Percentiles rank a stretch among this genome's conserved stretches.
These are phyloP conservation scores for Tetragonula clypearis DNA, from an alignment of 1,140 invertebrate species.

Conservation along the genomic window DNA sequence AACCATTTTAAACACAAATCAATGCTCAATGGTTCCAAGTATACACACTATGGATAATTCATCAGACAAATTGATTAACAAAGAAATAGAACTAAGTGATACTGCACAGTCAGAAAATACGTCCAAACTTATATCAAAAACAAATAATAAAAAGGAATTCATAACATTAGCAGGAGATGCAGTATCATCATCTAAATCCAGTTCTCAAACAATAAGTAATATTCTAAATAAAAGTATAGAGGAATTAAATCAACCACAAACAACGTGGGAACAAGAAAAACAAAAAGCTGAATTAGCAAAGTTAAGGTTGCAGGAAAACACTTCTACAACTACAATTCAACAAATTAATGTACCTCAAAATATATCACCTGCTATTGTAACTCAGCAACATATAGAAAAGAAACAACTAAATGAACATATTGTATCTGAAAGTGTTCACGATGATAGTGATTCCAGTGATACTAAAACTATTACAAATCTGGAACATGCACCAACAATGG, in stretches of 20 bases:
- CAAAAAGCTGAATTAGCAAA: conserved; percentile 77
- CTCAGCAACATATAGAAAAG: conserved; percentile 42
- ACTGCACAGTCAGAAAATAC: not conserved
- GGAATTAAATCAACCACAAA: conserved; percentile 69
- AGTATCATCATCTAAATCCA: conserved; percentile 26
- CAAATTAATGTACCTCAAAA: conserved; percentile 42
- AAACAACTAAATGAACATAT: conserved; percentile 47
- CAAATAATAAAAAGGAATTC: conserved; percentile 22
- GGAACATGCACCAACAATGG: conserved; percentile 56
- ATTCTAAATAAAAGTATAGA: conserved; percentile 44
- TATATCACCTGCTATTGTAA: conserved; percentile 31
- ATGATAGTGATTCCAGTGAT: conserved; percentile 74
- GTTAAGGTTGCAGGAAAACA: conserved; percentile 68
- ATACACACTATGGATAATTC: conserved; percentile 37
- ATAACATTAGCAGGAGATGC: conserved; percentile 37
- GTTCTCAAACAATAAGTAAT: conserved; percentile 40
- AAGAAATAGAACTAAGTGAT: conserved; percentile 23
- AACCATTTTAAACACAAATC: conserved; percentile 41
- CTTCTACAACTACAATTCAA: conserved; percentile 44
- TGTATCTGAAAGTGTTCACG: conserved; percentile 56
- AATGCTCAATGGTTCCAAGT: conserved; percentile 31
- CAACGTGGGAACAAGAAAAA: conserved; percentile 79
- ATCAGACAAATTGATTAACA: conserved; percentile 1
- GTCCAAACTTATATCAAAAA: conserved; percentile 12
- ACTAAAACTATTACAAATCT: conserved; percentile 72